Conservation (phyloP, 1,140 invertebrate genomes). For the Trichonephila inaurata region DNA sequence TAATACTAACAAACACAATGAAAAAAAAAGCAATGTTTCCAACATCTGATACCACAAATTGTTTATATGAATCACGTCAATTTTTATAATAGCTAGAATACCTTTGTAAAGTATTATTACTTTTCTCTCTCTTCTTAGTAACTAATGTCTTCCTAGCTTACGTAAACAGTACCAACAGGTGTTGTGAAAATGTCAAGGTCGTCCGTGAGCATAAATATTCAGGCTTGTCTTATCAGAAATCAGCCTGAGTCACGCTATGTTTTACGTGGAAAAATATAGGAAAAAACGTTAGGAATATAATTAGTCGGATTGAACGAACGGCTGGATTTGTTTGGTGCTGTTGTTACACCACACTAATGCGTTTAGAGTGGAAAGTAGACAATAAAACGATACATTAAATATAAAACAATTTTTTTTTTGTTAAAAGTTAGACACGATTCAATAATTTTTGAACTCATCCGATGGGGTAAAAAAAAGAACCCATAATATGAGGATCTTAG, state of each 20-base stretch:
- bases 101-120: neutral
- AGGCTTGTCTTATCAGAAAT: conserved; percentile 1
- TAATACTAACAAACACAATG: too few relatives aligned
- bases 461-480: too few relatives aligned
- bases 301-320: too few relatives aligned
- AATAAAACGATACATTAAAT: neutral
- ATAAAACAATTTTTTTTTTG: too few relatives aligned
- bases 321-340: too few relatives aligned
- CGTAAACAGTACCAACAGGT: conserved; percentile 57
- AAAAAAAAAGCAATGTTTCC: too few relatives aligned
- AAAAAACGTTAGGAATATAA: too few relatives aligned
- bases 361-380: neutral
- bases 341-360: neutral
- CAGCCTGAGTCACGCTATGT: conserved; percentile 45
- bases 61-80: neutral
- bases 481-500: too few relatives aligned
- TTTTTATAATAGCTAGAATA: neutral
- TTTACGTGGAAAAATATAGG: neutral
- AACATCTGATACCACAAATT: too few relatives aligned
- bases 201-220: conserved; percentile 52
- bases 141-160: conserved; percentile 59
- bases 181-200: conserved; percentile 50
- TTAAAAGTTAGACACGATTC: too few relatives aligned
- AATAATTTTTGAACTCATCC: too few relatives aligned
- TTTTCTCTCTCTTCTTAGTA: neutral